phyloP scores from a whole-genome alignment of 2,888 invertebrate species.

The Atherix ibis region DNA sequence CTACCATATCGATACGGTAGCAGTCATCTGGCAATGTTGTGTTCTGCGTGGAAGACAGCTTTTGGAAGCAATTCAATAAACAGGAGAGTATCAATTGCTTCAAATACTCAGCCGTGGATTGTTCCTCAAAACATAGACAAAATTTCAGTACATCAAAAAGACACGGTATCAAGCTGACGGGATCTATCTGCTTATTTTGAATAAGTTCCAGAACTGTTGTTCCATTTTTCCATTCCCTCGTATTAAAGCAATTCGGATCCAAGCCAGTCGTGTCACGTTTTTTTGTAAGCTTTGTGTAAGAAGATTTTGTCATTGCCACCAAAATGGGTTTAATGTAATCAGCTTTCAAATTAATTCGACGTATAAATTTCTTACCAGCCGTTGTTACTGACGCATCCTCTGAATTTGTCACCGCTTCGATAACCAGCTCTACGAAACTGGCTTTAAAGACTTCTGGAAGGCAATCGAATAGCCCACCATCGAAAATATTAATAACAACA shows the following conservation, averaged over 20 bases:
- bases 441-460: constrained; percentile 35
- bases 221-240: constrained; percentile 60
- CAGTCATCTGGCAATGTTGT: constrained; percentile 32
- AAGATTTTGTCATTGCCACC: constrained; percentile 40
- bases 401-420: constrained; percentile 39
- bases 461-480: constrained; percentile 26
- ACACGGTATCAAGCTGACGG: too few species aligned
- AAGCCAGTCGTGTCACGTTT: neutral
- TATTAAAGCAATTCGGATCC: constrained; percentile 36
- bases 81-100: constrained; percentile 73
- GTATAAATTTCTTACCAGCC: constrained; percentile 45
- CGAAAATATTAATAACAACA: constrained; percentile 20
- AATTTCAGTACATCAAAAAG: constrained; percentile 65
- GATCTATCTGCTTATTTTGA: constrained; percentile 68
- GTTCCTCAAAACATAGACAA: constrained; percentile 67
- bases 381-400: constrained; percentile 44
- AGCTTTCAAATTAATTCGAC: constrained; percentile 48
- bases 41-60: constrained; percentile 26
- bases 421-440: constrained; percentile 35
- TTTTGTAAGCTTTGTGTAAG: constrained; percentile 7
- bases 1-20: constrained; percentile 34
- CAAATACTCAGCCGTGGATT: constrained; percentile 68
- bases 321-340: constrained; percentile 42
- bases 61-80: constrained; percentile 54
- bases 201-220: constrained; percentile 66